These are phyloP conservation scores for Brachymystax lenok DNA, from an alignment of 2,797 vertebrate species.

Conservation along the genomic window DNA sequence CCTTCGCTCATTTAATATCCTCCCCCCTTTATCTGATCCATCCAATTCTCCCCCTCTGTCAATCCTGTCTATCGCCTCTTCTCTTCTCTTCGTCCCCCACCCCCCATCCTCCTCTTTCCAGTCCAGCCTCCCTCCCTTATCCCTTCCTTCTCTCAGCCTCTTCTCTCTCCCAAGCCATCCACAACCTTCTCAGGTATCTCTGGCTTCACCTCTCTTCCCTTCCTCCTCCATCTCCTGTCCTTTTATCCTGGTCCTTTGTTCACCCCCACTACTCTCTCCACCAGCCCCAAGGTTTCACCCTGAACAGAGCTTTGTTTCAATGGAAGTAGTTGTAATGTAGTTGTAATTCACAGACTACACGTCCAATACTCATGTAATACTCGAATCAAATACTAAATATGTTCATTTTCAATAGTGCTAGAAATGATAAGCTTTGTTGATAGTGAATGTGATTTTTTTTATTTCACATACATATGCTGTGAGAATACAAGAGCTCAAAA, in stretches of 20 bases:
- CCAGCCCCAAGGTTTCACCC: not conserved
- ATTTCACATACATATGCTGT: not conserved
- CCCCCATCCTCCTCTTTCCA: slow-evolving; percentile 8
- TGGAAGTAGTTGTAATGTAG: too few species aligned
- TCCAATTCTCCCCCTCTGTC: not conserved
- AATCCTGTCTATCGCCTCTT: slow-evolving; percentile 24
- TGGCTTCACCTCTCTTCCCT: not conserved
- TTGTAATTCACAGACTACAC: too few species aligned
- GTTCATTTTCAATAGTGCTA: too few species aligned
- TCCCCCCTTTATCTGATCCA: slow-evolving; percentile 11
- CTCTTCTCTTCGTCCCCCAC: slow-evolving; percentile 20
- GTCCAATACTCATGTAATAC: not conserved
- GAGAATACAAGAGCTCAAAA: not conserved
- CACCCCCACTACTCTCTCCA: not conserved
- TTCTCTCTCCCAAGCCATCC: not conserved
- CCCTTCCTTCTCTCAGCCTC: not conserved
- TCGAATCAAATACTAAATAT: too few species aligned
- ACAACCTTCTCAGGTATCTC: too few species aligned
- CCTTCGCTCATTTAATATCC: slow-evolving; percentile 21
- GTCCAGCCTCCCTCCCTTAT: not conserved
- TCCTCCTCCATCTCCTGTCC: not conserved
- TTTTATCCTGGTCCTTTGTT: not conserved
- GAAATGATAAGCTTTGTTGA: too few species aligned
- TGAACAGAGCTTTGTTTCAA: not conserved
- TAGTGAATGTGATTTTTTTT: not conserved